Percentiles rank a stretch among this genome's conserved stretches.
These are phyloP conservation scores for Agrochola lychnidis DNA, from an alignment of 2,888 invertebrate genomes.

Conservation along the genomic window DNA sequence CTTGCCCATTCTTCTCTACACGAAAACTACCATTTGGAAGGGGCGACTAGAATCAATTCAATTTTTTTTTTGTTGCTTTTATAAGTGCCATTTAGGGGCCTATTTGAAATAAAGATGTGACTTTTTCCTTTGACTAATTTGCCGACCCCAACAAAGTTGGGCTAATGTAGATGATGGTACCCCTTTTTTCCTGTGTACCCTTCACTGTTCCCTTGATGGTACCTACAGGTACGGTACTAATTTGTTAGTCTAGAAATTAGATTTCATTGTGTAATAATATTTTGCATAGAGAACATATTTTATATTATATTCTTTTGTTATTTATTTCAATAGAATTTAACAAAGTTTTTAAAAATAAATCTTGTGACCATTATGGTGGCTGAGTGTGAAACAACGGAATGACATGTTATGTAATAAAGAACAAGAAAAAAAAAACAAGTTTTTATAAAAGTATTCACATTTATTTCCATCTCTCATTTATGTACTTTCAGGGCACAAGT, in stretches of 20 bases:
- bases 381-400: neutral
- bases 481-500: conserved; percentile 70
- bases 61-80: too few relatives aligned
- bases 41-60: too few relatives aligned
- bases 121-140: neutral
- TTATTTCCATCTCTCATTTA: conserved; percentile 76
- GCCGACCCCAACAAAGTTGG: too few relatives aligned
- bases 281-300: neutral
- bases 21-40: too few relatives aligned
- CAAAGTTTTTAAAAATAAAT: neutral
- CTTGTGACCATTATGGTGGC: neutral
- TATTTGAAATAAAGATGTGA: too few relatives aligned
- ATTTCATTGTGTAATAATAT: neutral
- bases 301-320: neutral
- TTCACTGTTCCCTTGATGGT: too few relatives aligned
- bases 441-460: conserved; percentile 62
- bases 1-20: too few relatives aligned
- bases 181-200: too few relatives aligned
- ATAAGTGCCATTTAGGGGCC: too few relatives aligned
- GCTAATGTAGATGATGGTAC: too few relatives aligned
- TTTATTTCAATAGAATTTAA: conserved; percentile 1
- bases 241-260: neutral
- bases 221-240: too few relatives aligned
- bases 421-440: conserved; percentile 20
- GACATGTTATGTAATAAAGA: neutral